Percentiles rank a stretch among this genome's conserved stretches.
Evolutionary conservation across 2,113 vertebrate genomes (phyloP).

Genomic region (Opisthocomus hoazin): DNA sequence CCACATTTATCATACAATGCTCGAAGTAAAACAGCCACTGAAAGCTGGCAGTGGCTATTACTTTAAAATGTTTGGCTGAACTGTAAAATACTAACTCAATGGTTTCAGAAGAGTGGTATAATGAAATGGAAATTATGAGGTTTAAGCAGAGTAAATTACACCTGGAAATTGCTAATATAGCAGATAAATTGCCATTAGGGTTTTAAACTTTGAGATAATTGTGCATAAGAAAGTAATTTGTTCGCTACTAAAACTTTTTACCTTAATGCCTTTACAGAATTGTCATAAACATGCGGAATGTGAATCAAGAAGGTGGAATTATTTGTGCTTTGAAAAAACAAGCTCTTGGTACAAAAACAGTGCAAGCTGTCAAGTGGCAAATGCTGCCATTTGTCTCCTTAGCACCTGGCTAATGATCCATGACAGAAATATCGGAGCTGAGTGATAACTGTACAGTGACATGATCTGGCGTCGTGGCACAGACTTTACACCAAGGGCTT

Average conservation of each 20-base stretch:
- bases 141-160: neutral
- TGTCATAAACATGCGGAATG: neutral
- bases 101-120: neutral
- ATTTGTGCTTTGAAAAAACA: constrained; percentile 34
- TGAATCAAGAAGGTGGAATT: neutral
- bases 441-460: neutral
- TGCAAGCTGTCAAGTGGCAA: constrained; percentile 29
- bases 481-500: neutral
- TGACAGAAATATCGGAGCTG: constrained; percentile 23
- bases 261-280: neutral
- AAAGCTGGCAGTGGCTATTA: neutral
- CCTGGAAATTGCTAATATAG: neutral
- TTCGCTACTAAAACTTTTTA: neutral
- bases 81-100: neutral
- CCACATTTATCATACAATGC: neutral
- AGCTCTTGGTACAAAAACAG: neutral
- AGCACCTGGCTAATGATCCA: constrained; percentile 36
- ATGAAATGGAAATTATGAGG: neutral
- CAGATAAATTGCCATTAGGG: neutral
- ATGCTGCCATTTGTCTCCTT: constrained; percentile 44
- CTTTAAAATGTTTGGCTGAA: neutral
- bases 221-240: neutral
- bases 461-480: neutral
- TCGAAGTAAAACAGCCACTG: neutral
- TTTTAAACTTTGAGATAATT: neutral